Evolutionary conservation across 1,140 invertebrate genomes (phyloP).

Genomic region (Ladona fulva): DNA sequence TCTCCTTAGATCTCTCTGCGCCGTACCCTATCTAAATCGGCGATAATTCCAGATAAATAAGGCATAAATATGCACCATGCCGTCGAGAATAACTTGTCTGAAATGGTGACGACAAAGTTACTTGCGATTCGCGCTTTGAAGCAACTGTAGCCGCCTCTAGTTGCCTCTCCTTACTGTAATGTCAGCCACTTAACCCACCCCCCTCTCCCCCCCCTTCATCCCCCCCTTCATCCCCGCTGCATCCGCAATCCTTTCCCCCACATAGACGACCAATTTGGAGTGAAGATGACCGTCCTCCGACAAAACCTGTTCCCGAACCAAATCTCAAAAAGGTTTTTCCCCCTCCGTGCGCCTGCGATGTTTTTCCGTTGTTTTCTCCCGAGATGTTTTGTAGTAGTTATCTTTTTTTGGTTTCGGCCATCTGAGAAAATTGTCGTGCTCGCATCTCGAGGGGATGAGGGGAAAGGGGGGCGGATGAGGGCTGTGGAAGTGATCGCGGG

Average conservation of each 20-base stretch:
- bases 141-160: too few species aligned
- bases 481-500: not conserved
- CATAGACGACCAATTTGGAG: not conserved
- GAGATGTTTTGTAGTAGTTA: not conserved
- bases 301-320: not conserved
- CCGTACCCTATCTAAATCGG: too few species aligned
- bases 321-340: not conserved
- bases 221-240: not conserved
- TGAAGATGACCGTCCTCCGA: not conserved
- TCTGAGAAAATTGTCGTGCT: not conserved
- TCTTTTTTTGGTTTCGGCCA: not conserved
- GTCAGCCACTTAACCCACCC: not conserved
- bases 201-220: not conserved
- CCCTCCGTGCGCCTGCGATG: not conserved
- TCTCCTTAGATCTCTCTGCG: too few species aligned
- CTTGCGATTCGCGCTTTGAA: too few species aligned
- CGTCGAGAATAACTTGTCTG: too few species aligned
- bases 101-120: too few species aligned
- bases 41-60: too few species aligned
- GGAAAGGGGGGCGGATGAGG: not conserved
- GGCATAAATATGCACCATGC: too few species aligned
- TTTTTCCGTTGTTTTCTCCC: not conserved
- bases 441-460: not conserved
- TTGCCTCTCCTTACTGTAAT: too few species aligned
- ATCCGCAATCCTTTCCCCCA: not conserved